Evolutionary conservation across 2,888 invertebrate species (phyloP).

Genomic region (Heterodera filipjevi): DNA sequence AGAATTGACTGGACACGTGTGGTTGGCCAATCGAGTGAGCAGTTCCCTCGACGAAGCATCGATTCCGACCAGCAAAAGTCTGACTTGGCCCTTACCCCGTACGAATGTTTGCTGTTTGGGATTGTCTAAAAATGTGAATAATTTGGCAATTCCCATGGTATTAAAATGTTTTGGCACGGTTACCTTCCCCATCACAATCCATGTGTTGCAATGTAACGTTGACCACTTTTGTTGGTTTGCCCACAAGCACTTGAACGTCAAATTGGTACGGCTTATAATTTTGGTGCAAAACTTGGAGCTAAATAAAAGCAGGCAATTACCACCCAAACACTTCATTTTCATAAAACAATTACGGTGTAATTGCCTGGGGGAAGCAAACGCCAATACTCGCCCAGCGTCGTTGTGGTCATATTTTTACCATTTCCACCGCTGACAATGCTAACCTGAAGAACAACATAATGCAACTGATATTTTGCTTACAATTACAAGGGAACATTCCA

Average conservation of each 20-base stretch:
- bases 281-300: conserved; percentile 49
- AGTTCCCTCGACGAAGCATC: conserved; percentile 34
- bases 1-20: conserved; percentile 24
- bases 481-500: background rate
- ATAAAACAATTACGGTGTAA: conserved; percentile 42
- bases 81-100: conserved; percentile 41
- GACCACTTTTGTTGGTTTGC: conserved; percentile 26
- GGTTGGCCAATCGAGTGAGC: conserved; percentile 34
- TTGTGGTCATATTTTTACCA: conserved; percentile 78
- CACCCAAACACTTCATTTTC: too few relatives aligned
- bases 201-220: conserved; percentile 42
- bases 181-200: conserved; percentile 45
- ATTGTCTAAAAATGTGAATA: conserved; percentile 40
- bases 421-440: conserved; percentile 71
- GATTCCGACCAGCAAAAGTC: conserved; percentile 40
- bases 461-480: too few relatives aligned
- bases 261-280: conserved; percentile 44
- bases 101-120: conserved; percentile 34
- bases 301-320: background rate
- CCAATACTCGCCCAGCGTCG: conserved; percentile 88
- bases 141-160: background rate
- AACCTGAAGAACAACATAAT: conserved; percentile 21
- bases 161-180: conserved; percentile 3
- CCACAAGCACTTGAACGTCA: conserved; percentile 33
- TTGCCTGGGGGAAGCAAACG: conserved; percentile 79